Evolutionary conservation across 2,888 invertebrate species (phyloP).

Genomic region (Conistra vaccinii): DNA sequence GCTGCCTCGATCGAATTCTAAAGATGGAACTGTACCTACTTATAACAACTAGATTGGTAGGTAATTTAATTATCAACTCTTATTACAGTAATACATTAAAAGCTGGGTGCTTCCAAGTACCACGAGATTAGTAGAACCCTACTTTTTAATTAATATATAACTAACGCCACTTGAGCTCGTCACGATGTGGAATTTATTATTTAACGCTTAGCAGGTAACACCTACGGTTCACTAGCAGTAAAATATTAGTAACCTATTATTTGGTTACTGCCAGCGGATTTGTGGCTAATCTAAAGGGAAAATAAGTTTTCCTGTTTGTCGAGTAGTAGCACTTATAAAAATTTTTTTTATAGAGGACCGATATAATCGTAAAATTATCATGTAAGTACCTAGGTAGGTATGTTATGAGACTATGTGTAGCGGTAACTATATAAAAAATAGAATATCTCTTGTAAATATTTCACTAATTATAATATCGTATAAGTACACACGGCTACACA

Average conservation of each 20-base stretch:
- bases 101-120: neutral
- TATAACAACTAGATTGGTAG: no score
- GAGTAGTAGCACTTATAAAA: neutral
- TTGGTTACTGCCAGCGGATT: neutral
- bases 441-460: neutral
- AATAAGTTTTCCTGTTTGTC: slow-evolving; percentile 31
- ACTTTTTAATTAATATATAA: neutral
- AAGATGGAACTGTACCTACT: no score
- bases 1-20: neutral
- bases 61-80: neutral
- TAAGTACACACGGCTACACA: no score
- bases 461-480: neutral
- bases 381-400: no score
- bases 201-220: neutral
- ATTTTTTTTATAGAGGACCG: neutral
- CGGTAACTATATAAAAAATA: neutral
- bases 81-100: neutral
- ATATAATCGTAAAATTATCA: no score
- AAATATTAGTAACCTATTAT: neutral
- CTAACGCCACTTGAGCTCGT: neutral
- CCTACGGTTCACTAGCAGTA: neutral
- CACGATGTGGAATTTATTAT: slow-evolving; percentile 1
- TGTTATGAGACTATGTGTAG: neutral
- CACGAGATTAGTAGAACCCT: neutral
- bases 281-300: slow-evolving; percentile 13